Conservation (phyloP, 2,113 vertebrate species). For the Columbina picui region DNA sequence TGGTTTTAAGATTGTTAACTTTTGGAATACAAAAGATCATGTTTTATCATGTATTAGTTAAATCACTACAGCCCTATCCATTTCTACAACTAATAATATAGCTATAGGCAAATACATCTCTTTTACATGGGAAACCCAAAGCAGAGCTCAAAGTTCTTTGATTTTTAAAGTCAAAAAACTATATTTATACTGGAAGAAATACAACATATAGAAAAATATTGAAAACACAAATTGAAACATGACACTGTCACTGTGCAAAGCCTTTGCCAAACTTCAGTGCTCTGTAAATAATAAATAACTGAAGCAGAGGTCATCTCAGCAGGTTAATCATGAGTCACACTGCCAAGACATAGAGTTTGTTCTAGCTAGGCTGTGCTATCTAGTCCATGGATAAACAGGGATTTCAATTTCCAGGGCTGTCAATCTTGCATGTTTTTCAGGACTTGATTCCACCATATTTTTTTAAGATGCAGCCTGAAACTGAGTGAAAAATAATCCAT, state of each 20-base stretch:
- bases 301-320: constrained; percentile 13
- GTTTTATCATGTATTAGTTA: background rate
- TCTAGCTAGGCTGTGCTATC: background rate
- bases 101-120: background rate
- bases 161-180: background rate
- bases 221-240: background rate
- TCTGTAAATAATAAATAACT: constrained; percentile 21
- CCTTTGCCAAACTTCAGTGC: background rate
- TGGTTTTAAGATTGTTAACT: background rate
- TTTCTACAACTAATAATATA: background rate
- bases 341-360: background rate
- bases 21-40: background rate
- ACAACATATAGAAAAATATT: background rate
- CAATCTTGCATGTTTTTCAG: constrained; percentile 5
- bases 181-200: background rate
- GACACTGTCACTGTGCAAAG: background rate
- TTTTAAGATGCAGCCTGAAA: background rate
- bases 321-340: background rate
- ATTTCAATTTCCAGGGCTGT: constrained; percentile 35
- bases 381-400: background rate
- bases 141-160: background rate
- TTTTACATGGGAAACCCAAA: background rate
- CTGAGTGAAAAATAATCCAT: background rate
- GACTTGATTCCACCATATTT: background rate
- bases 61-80: background rate